Evolutionary conservation across 2,113 vertebrate genomes (phyloP).

Genomic region (Danionella cerebrum): DNA sequence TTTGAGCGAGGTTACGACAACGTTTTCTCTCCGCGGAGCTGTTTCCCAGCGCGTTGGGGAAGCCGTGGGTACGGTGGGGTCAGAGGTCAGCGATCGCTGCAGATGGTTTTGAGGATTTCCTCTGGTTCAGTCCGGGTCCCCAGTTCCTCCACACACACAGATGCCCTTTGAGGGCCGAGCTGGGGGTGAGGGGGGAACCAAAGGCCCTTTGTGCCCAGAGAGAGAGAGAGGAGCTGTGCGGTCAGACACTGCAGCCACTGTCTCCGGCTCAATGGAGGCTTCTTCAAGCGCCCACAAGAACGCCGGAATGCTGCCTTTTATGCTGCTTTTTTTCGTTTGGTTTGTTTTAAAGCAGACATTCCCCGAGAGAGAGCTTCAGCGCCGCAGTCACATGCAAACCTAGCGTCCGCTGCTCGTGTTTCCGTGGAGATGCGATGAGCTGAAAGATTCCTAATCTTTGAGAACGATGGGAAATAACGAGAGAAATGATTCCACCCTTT

Average conservation of each 20-base stretch:
- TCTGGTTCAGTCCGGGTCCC: slow-evolving; percentile 7
- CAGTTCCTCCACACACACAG: slow-evolving; percentile 17
- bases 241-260: slow-evolving; percentile 24
- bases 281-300: slow-evolving; percentile 19
- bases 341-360: background rate
- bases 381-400: too few species aligned
- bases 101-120: slow-evolving; percentile 14
- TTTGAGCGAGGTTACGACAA: too few species aligned
- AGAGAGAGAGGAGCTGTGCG: slow-evolving; percentile 22
- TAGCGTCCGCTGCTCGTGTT: too few species aligned
- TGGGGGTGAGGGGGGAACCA: slow-evolving; percentile 8
- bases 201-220: slow-evolving; percentile 24
- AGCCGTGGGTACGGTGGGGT: background rate
- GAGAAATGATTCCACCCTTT: too few species aligned
- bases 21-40: too few species aligned
- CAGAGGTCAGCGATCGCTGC: slow-evolving; percentile 13
- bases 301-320: slow-evolving; percentile 13
- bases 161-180: slow-evolving; percentile 23
- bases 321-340: background rate
- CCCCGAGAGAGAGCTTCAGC: too few species aligned
- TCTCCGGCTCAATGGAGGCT: slow-evolving; percentile 21
- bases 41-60: too few species aligned
- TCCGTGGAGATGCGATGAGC: too few species aligned
- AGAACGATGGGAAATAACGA: too few species aligned
- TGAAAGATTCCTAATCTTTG: too few species aligned